phyloP scores from a whole-genome alignment of 23 tunicate genomes.

The Ciona savignyi region DNA sequence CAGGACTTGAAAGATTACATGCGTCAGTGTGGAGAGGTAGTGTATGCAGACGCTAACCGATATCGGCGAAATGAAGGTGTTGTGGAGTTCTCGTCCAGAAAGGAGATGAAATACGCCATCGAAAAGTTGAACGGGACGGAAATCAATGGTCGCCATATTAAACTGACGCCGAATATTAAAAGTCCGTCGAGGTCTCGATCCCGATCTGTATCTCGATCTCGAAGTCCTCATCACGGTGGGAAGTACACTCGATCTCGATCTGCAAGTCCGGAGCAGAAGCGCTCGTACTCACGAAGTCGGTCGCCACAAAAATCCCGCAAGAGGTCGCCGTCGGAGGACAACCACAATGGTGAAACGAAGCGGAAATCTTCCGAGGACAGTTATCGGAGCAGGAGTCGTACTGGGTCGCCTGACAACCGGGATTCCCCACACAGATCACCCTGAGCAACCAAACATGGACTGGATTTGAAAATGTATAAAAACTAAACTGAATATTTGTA shows the following conservation, averaged over 20 bases:
- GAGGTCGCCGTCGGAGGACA: slow-evolving; percentile 3
- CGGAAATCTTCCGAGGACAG: slow-evolving; percentile 19
- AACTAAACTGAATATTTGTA: background rate
- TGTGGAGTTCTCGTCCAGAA: slow-evolving; percentile 54
- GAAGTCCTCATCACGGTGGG: slow-evolving; percentile 17
- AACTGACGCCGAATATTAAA: slow-evolving; percentile 37
- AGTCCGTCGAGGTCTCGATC: slow-evolving; percentile 28
- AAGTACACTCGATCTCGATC: background rate
- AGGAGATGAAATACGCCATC: slow-evolving; percentile 59
- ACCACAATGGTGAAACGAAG: background rate
- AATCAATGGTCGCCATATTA: slow-evolving; percentile 47
- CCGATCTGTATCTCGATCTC: slow-evolving; percentile 9
- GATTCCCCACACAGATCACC: background rate
- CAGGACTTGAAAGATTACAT: slow-evolving; percentile 61
- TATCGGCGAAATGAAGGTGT: slow-evolving; percentile 79
- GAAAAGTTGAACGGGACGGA: slow-evolving; percentile 70
- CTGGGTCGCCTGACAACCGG: slow-evolving; percentile 29
- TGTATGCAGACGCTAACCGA: slow-evolving; percentile 60
- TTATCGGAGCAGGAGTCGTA: slow-evolving; percentile 39
- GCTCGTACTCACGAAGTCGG: slow-evolving; percentile 12
- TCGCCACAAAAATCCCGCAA: slow-evolving; percentile 1
- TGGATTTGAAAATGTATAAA: background rate
- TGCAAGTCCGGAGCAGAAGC: background rate
- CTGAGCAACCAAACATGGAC: background rate
- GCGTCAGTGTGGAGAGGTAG: slow-evolving; percentile 58